Conservation (phyloP, 2,113 vertebrate genomes). For the Mesitornis unicolor region DNA sequence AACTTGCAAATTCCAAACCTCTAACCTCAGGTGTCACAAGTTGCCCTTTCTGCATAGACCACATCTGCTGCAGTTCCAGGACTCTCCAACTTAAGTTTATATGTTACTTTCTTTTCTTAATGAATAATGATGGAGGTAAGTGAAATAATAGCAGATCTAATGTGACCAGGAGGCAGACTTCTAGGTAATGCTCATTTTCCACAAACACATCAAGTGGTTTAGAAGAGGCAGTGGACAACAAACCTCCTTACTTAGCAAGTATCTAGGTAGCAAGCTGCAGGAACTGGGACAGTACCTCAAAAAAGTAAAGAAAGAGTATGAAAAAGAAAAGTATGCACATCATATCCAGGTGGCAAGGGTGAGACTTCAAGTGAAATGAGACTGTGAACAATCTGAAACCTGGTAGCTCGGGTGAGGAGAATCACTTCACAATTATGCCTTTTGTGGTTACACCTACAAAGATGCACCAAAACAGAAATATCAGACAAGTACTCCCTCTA, state of each 20-base stretch:
- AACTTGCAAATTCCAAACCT: background rate
- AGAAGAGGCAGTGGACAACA: background rate
- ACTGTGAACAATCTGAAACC: background rate
- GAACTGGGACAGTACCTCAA: background rate
- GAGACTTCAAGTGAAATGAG: background rate
- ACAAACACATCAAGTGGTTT: background rate
- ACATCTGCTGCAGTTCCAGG: background rate
- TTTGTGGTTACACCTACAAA: background rate
- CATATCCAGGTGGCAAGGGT: background rate
- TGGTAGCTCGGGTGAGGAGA: background rate
- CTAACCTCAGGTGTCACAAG: background rate
- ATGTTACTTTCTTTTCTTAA: background rate
- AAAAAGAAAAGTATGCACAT: background rate
- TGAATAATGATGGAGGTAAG: background rate
- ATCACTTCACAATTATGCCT: background rate
- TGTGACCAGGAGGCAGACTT: background rate
- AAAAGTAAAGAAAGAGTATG: background rate
- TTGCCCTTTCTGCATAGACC: background rate
- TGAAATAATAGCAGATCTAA: background rate
- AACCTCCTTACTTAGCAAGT: accelerated
- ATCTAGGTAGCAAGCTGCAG: background rate
- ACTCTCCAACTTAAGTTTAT: background rate
- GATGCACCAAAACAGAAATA: background rate
- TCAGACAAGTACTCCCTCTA: background rate
- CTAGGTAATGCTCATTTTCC: background rate